These are phyloP conservation scores for Gobio gobio DNA, from an alignment of 2,113 vertebrate genomes.

Conservation along the genomic window DNA sequence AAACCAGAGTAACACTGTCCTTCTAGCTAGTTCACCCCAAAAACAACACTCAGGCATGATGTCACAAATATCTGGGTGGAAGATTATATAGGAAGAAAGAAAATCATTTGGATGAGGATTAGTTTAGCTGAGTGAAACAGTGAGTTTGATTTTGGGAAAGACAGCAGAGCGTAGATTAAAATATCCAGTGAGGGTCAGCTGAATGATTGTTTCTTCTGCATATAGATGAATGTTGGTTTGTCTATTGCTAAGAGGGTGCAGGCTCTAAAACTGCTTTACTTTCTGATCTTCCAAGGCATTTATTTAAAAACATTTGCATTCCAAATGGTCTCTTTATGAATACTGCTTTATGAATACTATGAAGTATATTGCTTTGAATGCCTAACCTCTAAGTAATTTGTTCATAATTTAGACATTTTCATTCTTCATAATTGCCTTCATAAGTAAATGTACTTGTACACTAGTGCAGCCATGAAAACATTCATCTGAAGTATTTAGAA, in stretches of 20 bases:
- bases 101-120: neutral
- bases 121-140: neutral
- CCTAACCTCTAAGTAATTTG: neutral
- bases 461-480: neutral
- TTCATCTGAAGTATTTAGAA: constrained; percentile 2
- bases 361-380: neutral
- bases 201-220: constrained; percentile 1
- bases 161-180: neutral
- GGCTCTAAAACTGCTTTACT: neutral
- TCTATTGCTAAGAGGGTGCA: neutral
- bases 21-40: neutral
- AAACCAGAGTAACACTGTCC: too few species aligned
- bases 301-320: neutral
- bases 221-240: neutral
- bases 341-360: too few species aligned
- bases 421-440: neutral
- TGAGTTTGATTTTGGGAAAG: neutral
- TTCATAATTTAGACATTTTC: neutral
- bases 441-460: neutral
- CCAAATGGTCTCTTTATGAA: neutral
- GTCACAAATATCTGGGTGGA: too few species aligned
- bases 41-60: neutral
- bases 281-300: constrained; percentile 12
- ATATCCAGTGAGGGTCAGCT: neutral
- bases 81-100: too few species aligned